These are phyloP conservation scores for Hydrolagus colliei DNA, from an alignment of 2,797 vertebrate species.

Conservation along the genomic window DNA sequence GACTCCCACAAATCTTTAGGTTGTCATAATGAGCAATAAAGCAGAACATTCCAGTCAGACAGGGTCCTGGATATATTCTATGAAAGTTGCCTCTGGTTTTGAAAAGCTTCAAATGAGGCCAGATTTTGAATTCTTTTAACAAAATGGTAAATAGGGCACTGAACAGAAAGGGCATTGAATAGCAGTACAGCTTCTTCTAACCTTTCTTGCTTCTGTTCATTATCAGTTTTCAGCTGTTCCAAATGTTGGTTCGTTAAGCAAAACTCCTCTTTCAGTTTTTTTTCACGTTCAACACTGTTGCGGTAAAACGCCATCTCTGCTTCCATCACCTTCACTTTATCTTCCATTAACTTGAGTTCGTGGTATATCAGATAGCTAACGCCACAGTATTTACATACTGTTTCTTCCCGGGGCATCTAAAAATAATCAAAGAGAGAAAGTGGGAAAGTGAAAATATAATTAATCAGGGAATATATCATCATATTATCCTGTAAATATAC, in stretches of 20 bases:
- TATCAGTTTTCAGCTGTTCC: constrained; percentile 55
- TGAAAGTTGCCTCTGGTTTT: too few relatives aligned
- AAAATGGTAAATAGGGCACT: neutral
- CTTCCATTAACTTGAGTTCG: constrained; percentile 74
- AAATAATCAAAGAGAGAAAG: constrained; percentile 29
- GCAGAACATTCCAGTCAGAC: too few relatives aligned
- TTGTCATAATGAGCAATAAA: too few relatives aligned
- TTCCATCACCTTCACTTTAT: constrained; percentile 63
- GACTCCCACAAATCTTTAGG: too few relatives aligned
- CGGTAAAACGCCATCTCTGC: constrained; percentile 60
- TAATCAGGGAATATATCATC: neutral
- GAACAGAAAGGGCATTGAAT: constrained; percentile 36
- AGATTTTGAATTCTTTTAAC: too few relatives aligned
- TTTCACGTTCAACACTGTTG: constrained; percentile 61
- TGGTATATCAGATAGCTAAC: constrained; percentile 83
- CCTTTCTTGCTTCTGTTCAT: constrained; percentile 67
- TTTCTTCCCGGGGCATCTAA: constrained; percentile 76
- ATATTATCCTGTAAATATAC: neutral
- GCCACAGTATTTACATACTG: constrained; percentile 75
- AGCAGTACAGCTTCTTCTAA: constrained; percentile 46
- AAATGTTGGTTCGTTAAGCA: constrained; percentile 57
- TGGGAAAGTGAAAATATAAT: neutral
- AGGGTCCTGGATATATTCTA: too few relatives aligned
- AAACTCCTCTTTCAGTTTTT: constrained; percentile 60
- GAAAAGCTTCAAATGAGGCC: too few relatives aligned